Evolutionary conservation across 2,797 vertebrate species (phyloP).

Genomic region (Poliocrania exsul): DNA sequence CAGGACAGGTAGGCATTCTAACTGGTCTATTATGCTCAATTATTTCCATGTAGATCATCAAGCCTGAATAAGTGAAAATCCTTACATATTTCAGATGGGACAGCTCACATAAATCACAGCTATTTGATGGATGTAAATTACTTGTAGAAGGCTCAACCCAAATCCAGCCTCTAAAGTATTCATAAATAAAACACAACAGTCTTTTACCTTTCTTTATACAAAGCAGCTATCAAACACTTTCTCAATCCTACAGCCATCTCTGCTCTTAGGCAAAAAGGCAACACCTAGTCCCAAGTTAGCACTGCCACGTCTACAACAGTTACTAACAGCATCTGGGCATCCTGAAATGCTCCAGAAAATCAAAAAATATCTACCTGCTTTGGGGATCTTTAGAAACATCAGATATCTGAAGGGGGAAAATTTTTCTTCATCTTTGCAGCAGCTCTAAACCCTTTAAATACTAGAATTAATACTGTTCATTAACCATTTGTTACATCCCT

Average conservation of each 20-base stretch:
- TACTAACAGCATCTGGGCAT: neutral
- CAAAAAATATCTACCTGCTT: neutral
- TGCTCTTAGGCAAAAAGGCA: neutral
- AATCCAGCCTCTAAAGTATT: neutral
- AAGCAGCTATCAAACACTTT: neutral
- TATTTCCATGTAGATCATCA: neutral
- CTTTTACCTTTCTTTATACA: neutral
- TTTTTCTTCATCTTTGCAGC: neutral
- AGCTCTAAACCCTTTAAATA: neutral
- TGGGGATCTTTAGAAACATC: neutral
- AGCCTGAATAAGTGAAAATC: too few species aligned
- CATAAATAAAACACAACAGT: neutral
- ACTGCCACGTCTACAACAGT: neutral
- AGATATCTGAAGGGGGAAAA: neutral
- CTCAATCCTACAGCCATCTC: neutral
- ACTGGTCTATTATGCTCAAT: neutral
- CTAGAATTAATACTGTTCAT: neutral
- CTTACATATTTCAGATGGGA: neutral
- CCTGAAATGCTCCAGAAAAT: neutral
- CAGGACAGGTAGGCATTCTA: neutral
- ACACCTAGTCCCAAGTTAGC: neutral
- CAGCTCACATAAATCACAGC: neutral
- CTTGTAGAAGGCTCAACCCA: neutral
- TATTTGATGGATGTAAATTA: neutral
- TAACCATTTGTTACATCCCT: neutral